phyloP scores from a whole-genome alignment of 1,140 invertebrate genomes.

The Vollenhovia emeryi region DNA sequence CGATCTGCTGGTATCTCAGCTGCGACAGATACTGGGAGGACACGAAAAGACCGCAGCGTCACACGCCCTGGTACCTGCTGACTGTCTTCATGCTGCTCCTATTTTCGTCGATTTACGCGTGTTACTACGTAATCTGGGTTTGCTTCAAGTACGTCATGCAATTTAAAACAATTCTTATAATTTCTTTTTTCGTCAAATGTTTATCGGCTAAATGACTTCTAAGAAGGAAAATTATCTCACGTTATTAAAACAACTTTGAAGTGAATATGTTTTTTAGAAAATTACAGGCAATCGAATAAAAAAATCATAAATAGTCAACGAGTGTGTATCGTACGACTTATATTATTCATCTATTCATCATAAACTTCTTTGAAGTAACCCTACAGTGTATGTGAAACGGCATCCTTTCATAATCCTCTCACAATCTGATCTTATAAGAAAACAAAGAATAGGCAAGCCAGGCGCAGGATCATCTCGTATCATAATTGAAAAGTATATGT shows the following conservation, averaged over 20 bases:
- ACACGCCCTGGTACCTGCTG: constrained; percentile 92
- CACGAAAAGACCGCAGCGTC: constrained; percentile 89
- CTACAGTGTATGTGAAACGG: neutral
- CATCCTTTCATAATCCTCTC: neutral
- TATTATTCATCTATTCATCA: neutral
- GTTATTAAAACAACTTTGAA: neutral
- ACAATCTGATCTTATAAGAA: neutral
- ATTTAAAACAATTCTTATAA: neutral
- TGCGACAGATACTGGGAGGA: constrained; percentile 97
- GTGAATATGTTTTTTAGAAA: neutral
- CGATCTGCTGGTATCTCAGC: constrained; percentile 95
- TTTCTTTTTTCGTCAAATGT: neutral
- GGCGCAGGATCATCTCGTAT: no score
- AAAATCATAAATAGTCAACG: neutral
- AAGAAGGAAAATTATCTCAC: neutral
- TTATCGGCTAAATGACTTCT: neutral
- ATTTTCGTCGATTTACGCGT: constrained; percentile 92
- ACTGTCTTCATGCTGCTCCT: constrained; percentile 91
- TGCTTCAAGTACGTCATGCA: constrained; percentile 92
- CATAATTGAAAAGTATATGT: constrained; percentile 2
- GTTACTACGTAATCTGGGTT: constrained; percentile 96
- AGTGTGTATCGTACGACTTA: neutral
- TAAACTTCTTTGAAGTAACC: neutral
- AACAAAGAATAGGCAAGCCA: no score
- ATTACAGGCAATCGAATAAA: neutral